A percentile compares a stretch with the other conserved stretches of the same genome.
Evolutionary conservation across 2,888 invertebrate species (phyloP).

Genomic region (Osmoderma eremita): DNA sequence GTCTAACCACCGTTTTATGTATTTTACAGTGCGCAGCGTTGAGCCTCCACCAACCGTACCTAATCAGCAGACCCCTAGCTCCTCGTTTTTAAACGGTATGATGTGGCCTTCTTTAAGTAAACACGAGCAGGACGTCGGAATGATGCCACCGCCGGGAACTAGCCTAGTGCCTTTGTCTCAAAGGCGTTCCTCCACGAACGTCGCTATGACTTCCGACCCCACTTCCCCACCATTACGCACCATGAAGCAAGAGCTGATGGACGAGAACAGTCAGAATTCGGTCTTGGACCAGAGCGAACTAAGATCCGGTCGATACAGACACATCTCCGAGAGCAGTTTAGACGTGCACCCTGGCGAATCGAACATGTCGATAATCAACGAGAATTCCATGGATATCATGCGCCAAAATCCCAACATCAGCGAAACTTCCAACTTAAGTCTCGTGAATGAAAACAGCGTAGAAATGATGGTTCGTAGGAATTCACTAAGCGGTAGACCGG

Average conservation of each 20-base stretch:
- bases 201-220: conserved; percentile 67
- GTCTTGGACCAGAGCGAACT: conserved; percentile 61
- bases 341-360: conserved; percentile 63
- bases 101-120: conserved; percentile 62
- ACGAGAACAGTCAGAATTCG: conserved; percentile 78
- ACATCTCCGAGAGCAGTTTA: conserved; percentile 63
- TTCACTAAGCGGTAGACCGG: conserved; percentile 44
- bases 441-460: conserved; percentile 57
- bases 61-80: conserved; percentile 45
- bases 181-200: conserved; percentile 70
- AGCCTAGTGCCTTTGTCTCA: conserved; percentile 70
- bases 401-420: conserved; percentile 56
- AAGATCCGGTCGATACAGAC: conserved; percentile 57
- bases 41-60: conserved; percentile 49
- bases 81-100: conserved; percentile 55
- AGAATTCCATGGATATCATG: conserved; percentile 66
- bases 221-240: conserved; percentile 66
- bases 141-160: conserved; percentile 77
- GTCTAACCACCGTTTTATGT: conserved; percentile 58
- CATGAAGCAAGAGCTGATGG: conserved; percentile 75
- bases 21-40: conserved; percentile 60
- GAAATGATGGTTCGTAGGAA: conserved; percentile 57
- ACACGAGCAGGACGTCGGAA: conserved; percentile 69
- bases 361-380: conserved; percentile 63
- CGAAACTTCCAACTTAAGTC: conserved; percentile 59